These are phyloP conservation scores for Agrilus planipennis DNA, from an alignment of 1,140 invertebrate genomes.

Conservation along the genomic window DNA sequence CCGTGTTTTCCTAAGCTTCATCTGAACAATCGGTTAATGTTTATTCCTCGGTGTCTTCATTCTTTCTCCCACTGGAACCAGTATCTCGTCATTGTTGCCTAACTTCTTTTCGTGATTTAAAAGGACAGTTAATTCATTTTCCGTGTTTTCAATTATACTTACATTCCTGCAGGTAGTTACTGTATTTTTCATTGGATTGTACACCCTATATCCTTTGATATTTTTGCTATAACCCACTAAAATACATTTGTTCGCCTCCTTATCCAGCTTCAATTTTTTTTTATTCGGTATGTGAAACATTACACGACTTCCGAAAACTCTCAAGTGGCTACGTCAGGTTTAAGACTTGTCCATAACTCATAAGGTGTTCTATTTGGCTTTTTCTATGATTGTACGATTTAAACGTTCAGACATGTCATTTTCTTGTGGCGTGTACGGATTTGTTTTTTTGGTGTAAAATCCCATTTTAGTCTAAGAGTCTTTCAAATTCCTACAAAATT, in stretches of 20 bases:
- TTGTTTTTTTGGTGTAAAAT: constrained; percentile 19
- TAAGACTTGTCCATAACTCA: constrained; percentile 4
- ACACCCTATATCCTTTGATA: constrained; percentile 33
- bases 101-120: background rate
- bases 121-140: background rate
- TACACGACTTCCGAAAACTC: constrained; percentile 6
- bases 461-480: constrained; percentile 9
- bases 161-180: constrained; percentile 24
- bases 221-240: too few relatives aligned
- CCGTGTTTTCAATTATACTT: constrained; percentile 3
- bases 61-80: constrained; percentile 1
- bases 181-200: constrained; percentile 22
- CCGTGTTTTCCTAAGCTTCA: too few relatives aligned
- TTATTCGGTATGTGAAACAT: constrained; percentile 15
- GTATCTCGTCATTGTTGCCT: background rate
- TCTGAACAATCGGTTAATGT: background rate
- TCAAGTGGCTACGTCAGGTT: constrained; percentile 2
- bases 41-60: background rate
- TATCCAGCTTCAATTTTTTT: too few relatives aligned
- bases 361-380: constrained; percentile 6
- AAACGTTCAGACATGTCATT: constrained; percentile 32
- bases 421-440: constrained; percentile 30
- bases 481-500: constrained; percentile 24
- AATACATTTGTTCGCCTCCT: too few relatives aligned
- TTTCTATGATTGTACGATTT: constrained; percentile 29